Evolutionary conservation across 2,113 vertebrate species (phyloP), one percentile per base, ranked within the genome.

Genomic region (Dicaeum eximium): DNA sequence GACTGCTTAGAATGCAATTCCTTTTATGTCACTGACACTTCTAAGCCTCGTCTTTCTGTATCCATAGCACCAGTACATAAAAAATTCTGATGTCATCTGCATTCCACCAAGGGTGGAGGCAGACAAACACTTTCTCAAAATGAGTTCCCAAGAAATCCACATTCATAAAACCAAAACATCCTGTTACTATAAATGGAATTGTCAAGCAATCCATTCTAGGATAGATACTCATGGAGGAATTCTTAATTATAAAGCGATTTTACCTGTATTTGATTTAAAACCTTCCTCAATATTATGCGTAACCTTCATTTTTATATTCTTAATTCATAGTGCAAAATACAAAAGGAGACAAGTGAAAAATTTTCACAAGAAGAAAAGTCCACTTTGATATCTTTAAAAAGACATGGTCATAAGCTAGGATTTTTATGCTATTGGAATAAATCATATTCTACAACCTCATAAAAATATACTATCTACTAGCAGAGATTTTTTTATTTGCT

Each of bases 161-260:
- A 51, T 88, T 84, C 89, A 95, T 86, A 88, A 97, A 96, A 90
- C 42, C 78, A 97, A 95, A 97, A 93, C 80, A 95, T 97, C 90
- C 94, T 88, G 86, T 94, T 97, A 95, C 91, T 96, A 74, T 88
- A 88, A 91, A 90, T 62, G 70, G 71, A 83, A 47, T 5, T 86
- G 80, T 92, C 75, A 88, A 78, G 73, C 37, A 89, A 67, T 71
- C 73, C 27, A 4, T 71, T 87, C 83, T 83, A 75, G 31, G 64
- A 71, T 2, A 24, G 28, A 77, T 70, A 88, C 24, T 84, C 90
- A 44, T n/a, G 13, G 18, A 95, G 28, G 6, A 50, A 62, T 40
- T 78, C 51, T 80, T 87, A 53, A 86, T 75, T 73, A 84, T 72
- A 87, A 84, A 74, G 65, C 13, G 30, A 47, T 35, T 73, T 66